These are phyloP conservation scores for Callipepla squamata DNA, from an alignment of 2,113 vertebrate species.

Conservation along the genomic window DNA sequence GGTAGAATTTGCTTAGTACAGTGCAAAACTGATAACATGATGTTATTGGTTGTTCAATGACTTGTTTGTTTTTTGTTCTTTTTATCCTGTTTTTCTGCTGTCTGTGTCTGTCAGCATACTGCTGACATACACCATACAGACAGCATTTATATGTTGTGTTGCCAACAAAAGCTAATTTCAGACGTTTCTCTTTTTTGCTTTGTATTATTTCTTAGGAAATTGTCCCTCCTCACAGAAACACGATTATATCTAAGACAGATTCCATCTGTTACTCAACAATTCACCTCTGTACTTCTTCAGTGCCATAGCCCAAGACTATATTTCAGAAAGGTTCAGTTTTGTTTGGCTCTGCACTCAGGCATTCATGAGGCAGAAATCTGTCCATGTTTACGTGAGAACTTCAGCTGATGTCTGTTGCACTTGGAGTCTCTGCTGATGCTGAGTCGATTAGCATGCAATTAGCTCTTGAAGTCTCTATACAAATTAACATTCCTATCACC, in stretches of 20 bases:
- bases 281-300: not conserved
- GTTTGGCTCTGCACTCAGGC: not conserved
- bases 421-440: not conserved
- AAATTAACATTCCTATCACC: conserved; percentile 47
- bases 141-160: not conserved
- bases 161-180: not conserved
- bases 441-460: conserved; percentile 44
- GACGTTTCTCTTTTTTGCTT: not conserved
- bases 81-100: not conserved
- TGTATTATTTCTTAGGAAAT: not conserved
- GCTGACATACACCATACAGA: too few species aligned
- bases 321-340: not conserved
- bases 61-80: not conserved
- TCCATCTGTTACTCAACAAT: not conserved
- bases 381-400: conserved; percentile 10
- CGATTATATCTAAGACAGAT: not conserved
- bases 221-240: not conserved
- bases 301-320: not conserved
- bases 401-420: not conserved
- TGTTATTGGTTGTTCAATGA: accelerated
- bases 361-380: conserved; percentile 21
- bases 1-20: not conserved
- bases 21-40: not conserved
- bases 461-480: conserved; percentile 6
- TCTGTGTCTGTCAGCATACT: not conserved